Evolutionary conservation across 2,113 vertebrate genomes (phyloP).

Genomic region (Ranitomeya imitator): DNA sequence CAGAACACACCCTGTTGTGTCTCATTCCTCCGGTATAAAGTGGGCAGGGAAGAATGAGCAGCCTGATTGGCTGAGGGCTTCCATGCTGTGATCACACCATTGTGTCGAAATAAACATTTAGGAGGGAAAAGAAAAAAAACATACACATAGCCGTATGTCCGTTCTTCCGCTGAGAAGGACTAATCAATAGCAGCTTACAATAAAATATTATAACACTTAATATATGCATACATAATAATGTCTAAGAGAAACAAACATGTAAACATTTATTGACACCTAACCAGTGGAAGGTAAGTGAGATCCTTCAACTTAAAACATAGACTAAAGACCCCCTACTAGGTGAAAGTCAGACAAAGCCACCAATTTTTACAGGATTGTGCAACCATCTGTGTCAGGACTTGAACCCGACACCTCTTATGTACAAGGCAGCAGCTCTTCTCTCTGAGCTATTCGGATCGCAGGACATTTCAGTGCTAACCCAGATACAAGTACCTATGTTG

Average conservation of each 20-base stretch:
- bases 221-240: neutral
- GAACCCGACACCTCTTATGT: too few relatives aligned
- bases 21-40: conserved; percentile 37
- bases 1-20: conserved; percentile 49
- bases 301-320: neutral
- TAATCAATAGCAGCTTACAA: conserved; percentile 19
- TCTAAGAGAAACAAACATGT: neutral
- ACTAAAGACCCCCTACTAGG: neutral
- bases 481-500: too few relatives aligned
- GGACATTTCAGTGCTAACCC: too few relatives aligned
- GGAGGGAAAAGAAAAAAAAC: conserved; percentile 5
- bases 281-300: neutral
- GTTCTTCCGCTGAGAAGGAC: neutral
- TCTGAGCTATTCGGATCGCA: too few relatives aligned
- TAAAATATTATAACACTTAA: conserved; percentile 14
- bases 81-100: conserved; percentile 44
- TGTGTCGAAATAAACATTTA: conserved; percentile 49
- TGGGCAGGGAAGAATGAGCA: conserved; percentile 51
- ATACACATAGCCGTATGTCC: neutral
- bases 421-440: too few relatives aligned
- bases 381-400: too few relatives aligned
- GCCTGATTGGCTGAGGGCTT: conserved; percentile 48
- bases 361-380: too few relatives aligned
- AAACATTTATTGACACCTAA: neutral
- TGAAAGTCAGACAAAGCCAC: too few relatives aligned